Conservation (phyloP, 2,113 vertebrate genomes). For the Amphilophus citrinellus region DNA sequence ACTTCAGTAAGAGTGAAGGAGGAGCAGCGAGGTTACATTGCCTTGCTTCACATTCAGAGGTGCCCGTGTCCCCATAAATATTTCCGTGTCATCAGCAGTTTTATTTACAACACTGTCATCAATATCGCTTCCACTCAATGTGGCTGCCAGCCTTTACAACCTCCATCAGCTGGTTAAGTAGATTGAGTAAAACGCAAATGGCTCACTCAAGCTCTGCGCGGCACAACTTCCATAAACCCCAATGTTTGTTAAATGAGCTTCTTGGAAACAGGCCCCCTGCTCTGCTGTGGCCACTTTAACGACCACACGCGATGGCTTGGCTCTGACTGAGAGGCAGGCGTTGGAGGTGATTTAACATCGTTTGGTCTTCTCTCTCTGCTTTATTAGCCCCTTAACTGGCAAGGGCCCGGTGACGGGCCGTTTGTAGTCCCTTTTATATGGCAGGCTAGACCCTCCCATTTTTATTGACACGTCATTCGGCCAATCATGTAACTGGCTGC, state of each 20-base stretch:
- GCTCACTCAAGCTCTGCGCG: constrained; percentile 47
- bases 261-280: constrained; percentile 28
- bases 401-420: too few relatives aligned
- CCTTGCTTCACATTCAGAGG: constrained; percentile 2
- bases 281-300: constrained; percentile 25
- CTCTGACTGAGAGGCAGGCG: constrained; percentile 30
- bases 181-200: constrained; percentile 69
- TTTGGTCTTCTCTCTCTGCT: constrained; percentile 61
- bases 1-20: not conserved
- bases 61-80: constrained; percentile 29
- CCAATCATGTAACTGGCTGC: too few relatives aligned
- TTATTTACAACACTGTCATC: constrained; percentile 63
- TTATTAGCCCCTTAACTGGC: too few relatives aligned
- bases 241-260: constrained; percentile 53
- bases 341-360: constrained; percentile 70
- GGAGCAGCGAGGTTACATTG: not conserved
- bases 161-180: constrained; percentile 66
- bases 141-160: constrained; percentile 50
- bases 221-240: constrained; percentile 45
- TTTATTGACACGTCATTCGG: too few relatives aligned
- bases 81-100: constrained; percentile 54
- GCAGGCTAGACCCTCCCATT: too few relatives aligned
- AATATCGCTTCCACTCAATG: constrained; percentile 42
- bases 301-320: constrained; percentile 8
- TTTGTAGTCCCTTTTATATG: too few relatives aligned